Evolutionary conservation across 2,113 vertebrate species (phyloP).

Genomic region (Marcusenius ussheri): DNA sequence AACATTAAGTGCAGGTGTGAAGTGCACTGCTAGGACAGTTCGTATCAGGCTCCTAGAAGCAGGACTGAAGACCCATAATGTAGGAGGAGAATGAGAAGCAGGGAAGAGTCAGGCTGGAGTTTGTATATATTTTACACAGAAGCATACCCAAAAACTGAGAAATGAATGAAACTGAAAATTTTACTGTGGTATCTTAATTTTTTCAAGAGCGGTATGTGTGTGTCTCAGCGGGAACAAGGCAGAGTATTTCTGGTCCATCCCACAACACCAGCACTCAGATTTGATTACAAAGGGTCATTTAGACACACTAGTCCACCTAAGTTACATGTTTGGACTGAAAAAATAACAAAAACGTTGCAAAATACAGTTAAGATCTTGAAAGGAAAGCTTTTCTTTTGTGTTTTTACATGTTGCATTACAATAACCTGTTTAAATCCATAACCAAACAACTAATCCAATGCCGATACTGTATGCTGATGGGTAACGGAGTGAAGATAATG

Average conservation of each 20-base stretch:
- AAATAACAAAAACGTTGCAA: neutral
- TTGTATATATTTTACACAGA: no score
- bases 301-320: neutral
- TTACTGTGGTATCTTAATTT: no score
- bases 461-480: neutral
- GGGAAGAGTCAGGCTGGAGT: no score
- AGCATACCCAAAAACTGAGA: no score
- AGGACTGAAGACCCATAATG: no score
- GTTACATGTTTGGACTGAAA: neutral
- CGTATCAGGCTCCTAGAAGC: no score
- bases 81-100: no score
- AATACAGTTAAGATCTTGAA: neutral
- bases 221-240: neutral
- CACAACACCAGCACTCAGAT: neutral
- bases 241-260: neutral
- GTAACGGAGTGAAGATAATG: neutral
- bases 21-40: no score
- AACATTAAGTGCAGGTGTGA: no score
- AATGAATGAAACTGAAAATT: no score
- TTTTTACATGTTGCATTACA: neutral
- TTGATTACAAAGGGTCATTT: neutral
- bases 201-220: no score
- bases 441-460: neutral
- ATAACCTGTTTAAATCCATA: neutral
- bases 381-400: neutral